Base-by-base conservation (phyloP, 2,888 invertebrate species). In the Dicroscelio sp. region DNA sequence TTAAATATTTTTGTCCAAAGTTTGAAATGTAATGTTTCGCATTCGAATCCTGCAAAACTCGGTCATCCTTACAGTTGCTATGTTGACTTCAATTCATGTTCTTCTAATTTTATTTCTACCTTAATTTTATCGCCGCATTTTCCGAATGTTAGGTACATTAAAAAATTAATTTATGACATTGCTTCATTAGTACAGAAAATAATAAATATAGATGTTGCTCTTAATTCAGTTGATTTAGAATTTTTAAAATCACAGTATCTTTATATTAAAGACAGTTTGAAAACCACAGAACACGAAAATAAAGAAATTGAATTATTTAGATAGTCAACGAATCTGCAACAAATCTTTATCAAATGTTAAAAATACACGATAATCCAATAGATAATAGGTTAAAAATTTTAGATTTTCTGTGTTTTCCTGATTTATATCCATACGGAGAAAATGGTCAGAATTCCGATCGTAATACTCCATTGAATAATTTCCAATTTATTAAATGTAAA, bases 41-140 rank as follows among this genome's bases (percentile, higher is more conserved):
- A 80, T 63, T 43, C 67, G 20, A 52, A 48, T 65, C 4, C 43
- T 17, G 30, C 48, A 17, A 80, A 80, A 48, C 67, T 80, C 48
- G 67, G 80, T n/a, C 80, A 80, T 67, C 67, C 80, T 10, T 48
- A n/a, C 25, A 82, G 82, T 69, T 82, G 82, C 25, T 82, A 69
- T 23, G 58, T 82, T 82, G 82, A 82, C 67, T 82, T 43, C n/a
- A 82, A 48, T 1, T 82, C 82, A 25, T 82, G 69, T 69, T 27
- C 38, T 20, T 82, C 82, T 14, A 69, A 30, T 14, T 38, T 38
- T 14, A 38, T 38, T 38, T 38, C 43, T 38, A 38, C 43, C 14
- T 38, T 38, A 38, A 31, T 82, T 69, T 23, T 82, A 35, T 82
- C 71, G 4, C 65, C 65, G 33, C 65, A 65, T 20, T 65, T 65